phyloP scores from a whole-genome alignment of 2,888 invertebrate genomes.

The Cephus pulcher region DNA sequence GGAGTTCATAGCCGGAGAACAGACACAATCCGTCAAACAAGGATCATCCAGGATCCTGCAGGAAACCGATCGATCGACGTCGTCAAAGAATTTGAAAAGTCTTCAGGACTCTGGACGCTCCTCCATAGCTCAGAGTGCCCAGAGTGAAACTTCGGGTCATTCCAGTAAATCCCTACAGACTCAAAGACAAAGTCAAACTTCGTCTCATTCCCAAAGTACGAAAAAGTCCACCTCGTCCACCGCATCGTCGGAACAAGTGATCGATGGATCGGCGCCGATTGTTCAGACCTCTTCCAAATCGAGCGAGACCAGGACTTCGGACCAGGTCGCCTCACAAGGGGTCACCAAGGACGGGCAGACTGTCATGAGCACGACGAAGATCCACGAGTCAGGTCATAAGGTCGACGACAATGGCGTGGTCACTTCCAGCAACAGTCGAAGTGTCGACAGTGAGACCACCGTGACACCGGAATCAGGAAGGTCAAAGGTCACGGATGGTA shows the following conservation, averaged over 20 bases:
- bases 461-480: constrained; percentile 25
- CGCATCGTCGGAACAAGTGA: constrained; percentile 12
- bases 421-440: constrained; percentile 42
- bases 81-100: constrained; percentile 1
- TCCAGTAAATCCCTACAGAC: not conserved
- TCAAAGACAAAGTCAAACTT: constrained; percentile 5
- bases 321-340: constrained; percentile 40
- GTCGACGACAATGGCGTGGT: constrained; percentile 51
- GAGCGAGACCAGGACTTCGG: constrained; percentile 42
- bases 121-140: not conserved
- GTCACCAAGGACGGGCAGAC: constrained; percentile 46
- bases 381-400: constrained; percentile 42
- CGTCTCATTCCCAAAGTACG: constrained; percentile 29
- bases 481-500: not conserved
- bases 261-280: constrained; percentile 7
- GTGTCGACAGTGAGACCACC: constrained; percentile 43
- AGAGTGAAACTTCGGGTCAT: constrained; percentile 10
- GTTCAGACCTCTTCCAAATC: constrained; percentile 34
- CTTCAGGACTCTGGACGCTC: constrained; percentile 9
- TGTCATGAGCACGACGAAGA: constrained; percentile 40
- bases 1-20: constrained; percentile 49
- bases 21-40: constrained; percentile 31
- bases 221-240: constrained; percentile 24
- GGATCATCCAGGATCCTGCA: constrained; percentile 1
- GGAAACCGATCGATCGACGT: constrained; percentile 9